Evolutionary conservation across 2,113 vertebrate species (phyloP), one percentile per base, ranked within the genome.

Genomic region (Columbina picui): DNA sequence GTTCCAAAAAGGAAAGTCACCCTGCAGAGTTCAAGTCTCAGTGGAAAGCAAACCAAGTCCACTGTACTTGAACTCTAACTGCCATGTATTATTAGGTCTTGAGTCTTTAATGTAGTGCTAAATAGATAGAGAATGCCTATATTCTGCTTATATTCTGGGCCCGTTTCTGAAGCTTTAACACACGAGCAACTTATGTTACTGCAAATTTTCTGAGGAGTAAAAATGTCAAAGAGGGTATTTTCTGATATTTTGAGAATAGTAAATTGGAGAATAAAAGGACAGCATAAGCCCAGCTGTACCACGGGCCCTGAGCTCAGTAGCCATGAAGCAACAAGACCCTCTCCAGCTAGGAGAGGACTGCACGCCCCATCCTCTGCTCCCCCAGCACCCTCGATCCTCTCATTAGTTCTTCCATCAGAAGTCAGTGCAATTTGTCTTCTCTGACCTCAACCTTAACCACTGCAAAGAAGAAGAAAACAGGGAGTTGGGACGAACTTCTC

Each of bases 1-100:
- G 30, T 57, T 93, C 71, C 92, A 92, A 78, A 86, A 68, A 57
- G 43, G 39, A 94, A 96, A 95, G 88, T 92, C 85, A 96, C 80
- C 76, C 88, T 87, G 77, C 90, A 92, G 90, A 89, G 90, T 78
- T 86, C 77, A 95, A 71, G 43, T 94, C 85, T 81, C 68, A 68
- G 79, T 3, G 8, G 69, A 95, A 92, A 86, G 87, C 79, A 94
- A 87, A 95, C 29, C 43, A 87, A 80, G 52, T n/a, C 79, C 79
- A 69, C 27, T 87, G 69, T 67, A 78, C 73, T 81, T 63, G 67
- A 94, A 86, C 41, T 85, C 59, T 49, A 87, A 55, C 20, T 63
- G 64, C 23, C 74, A 71, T 84, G 88, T 92, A 78, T 91, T 89
- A 85, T 75, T 55, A 84, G 49, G 64, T 67, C 60, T 61, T 30